Conservation (phyloP, 1,140 invertebrate genomes). For the Stegodyphus mimosarum region DNA sequence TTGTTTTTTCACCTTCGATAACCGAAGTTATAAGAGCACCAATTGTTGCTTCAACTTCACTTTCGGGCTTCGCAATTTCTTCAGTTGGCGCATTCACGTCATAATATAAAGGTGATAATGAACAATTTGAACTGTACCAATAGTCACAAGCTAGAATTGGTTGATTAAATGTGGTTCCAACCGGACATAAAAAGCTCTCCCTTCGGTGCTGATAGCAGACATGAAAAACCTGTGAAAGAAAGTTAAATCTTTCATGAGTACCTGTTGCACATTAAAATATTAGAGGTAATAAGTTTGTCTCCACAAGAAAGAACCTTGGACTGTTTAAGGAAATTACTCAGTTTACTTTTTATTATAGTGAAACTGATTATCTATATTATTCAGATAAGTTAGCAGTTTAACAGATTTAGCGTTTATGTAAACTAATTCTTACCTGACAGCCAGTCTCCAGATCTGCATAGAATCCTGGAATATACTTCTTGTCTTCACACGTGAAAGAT, state of each 20-base stretch:
- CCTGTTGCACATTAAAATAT: too few relatives aligned
- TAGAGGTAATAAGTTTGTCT: not conserved
- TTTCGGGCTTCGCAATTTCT: not conserved
- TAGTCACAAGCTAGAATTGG: constrained; percentile 64
- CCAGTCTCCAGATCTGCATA: constrained; percentile 66
- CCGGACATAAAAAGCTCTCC: constrained; percentile 87
- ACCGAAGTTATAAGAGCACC: not conserved
- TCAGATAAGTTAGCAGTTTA: not conserved
- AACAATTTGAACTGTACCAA: constrained; percentile 59
- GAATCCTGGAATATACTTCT: constrained; percentile 65
- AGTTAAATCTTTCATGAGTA: too few relatives aligned
- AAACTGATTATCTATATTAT: not conserved
- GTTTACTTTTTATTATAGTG: not conserved
- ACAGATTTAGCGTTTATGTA: not conserved
- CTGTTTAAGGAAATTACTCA: not conserved
- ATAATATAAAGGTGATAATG: constrained; percentile 12
- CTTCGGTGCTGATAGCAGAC: constrained; percentile 75
- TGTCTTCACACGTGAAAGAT: constrained; percentile 64
- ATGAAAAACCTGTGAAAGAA: constrained; percentile 60
- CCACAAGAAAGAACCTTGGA: not conserved
- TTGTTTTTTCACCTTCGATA: not conserved
- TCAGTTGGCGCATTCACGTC: not conserved
- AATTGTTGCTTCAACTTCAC: not conserved
- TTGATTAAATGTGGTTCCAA: constrained; percentile 90
- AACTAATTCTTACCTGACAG: constrained; percentile 58